Base-by-base conservation (phyloP, 2,888 invertebrate genomes). In the Drosophila anomelani region DNA sequence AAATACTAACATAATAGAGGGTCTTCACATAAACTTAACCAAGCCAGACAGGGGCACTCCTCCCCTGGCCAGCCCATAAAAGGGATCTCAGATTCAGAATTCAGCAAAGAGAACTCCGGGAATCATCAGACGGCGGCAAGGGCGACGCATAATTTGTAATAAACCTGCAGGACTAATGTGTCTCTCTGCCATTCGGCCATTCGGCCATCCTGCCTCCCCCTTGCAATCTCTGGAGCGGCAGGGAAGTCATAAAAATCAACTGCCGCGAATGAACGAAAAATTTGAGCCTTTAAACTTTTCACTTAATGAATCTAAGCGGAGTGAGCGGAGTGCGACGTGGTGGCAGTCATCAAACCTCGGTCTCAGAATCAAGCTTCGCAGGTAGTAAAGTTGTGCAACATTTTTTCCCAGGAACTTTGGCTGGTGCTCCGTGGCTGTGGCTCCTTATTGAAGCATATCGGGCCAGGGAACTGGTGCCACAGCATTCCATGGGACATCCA, bases 401-500 rank as follows among this genome's bases (percentile, higher is more conserved):
- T 88, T 86, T 88, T 86, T 86, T 86, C 85, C 85, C 85, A 86
- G 89, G 89, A 85, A 86, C 82, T 68, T 71, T 58, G 76, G 77
- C 77, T 56, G 69, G 60, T 72, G 79, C 54, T 75, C 7, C 43
- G 4, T n/a, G 39, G 54, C 26, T 29, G 47, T 56, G 59, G 63
- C 85, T 87, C 73, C 88, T 78, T 80, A 78, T 78, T 73, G 84
- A 75, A 78, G 81, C 83, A 80, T 75, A 85, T 75, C 70, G 77
- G 51, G 9, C 36, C 34, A 36, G 51, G 75, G 85, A 86, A 86
- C 87, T 86, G 85, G 86, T 81, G 81, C 75, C 81, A 64, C 86
- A 85, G 77, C 86, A 86, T 86, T 86, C 85, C 86, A 86, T 83
- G 87, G 86, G 86, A 88, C 88, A 86, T 86, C 86, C 88, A 86